Conservation (phyloP, 1,140 invertebrate genomes). For the Papilio glaucus region DNA sequence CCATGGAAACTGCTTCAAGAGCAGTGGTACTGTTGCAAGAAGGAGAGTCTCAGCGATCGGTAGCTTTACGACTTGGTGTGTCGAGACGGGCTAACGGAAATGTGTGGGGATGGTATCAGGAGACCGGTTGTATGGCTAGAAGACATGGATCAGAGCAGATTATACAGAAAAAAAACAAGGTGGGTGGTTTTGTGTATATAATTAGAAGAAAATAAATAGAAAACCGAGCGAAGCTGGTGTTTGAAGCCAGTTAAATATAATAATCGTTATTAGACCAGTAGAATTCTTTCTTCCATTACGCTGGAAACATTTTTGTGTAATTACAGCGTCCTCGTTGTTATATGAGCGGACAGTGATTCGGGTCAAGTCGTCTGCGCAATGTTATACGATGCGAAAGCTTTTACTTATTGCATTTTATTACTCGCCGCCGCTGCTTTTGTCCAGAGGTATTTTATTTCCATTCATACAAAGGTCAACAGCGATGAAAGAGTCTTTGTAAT, state of each 20-base stretch:
- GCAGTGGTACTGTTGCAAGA: no score
- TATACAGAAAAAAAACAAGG: no score
- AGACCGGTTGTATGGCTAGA: no score
- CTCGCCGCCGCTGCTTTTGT: slow-evolving; percentile 11
- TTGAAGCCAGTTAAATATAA: neutral
- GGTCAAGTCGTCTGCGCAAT: slow-evolving; percentile 34
- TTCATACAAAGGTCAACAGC: slow-evolving; percentile 26
- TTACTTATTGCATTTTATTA: slow-evolving; percentile 34
- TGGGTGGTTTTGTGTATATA: no score
- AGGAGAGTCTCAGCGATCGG: no score
- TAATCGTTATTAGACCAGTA: neutral
- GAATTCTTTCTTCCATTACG: neutral
- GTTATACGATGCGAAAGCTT: slow-evolving; percentile 21
- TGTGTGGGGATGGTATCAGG: no score
- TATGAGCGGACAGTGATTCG: slow-evolving; percentile 27
- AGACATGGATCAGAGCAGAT: no score
- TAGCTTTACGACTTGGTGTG: no score
- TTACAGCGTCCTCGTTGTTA: slow-evolving; percentile 16
- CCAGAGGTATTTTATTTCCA: slow-evolving; percentile 32
- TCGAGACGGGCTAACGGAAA: no score
- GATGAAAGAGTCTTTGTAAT: slow-evolving; percentile 29
- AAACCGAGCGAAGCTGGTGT: no score
- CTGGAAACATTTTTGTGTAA: slow-evolving; percentile 22
- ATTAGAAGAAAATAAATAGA: no score
- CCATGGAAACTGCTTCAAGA: no score